Evolutionary conservation across 2,113 vertebrate species (phyloP).

Genomic region (Cynopterus brachyotis): DNA sequence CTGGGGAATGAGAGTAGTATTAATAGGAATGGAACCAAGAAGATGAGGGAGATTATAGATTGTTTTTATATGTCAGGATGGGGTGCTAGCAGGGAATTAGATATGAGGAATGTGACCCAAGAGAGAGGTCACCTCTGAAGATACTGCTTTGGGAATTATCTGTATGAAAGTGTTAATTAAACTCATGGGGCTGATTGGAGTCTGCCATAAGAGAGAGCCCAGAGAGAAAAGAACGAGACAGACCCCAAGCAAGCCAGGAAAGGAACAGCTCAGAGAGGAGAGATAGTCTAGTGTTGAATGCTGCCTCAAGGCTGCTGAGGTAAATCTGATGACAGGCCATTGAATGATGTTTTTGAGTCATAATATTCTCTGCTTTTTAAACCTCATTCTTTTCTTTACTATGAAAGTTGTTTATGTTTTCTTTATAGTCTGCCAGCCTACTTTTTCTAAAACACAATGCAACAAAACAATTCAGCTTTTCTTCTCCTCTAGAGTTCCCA

Average conservation of each 20-base stretch:
- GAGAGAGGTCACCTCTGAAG: conserved; percentile 48
- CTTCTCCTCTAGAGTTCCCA: background rate
- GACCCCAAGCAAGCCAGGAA: background rate
- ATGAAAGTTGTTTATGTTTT: background rate
- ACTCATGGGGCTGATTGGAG: background rate
- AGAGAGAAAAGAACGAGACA: background rate
- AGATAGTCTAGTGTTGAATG: too few species aligned
- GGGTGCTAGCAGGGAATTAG: conserved; percentile 3
- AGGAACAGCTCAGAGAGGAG: background rate
- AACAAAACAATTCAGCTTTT: background rate
- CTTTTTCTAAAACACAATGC: background rate
- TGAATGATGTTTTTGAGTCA: background rate
- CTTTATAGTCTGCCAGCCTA: background rate
- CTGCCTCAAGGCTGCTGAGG: background rate
- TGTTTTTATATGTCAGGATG: conserved; percentile 20
- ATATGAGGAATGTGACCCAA: background rate
- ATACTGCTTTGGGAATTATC: conserved; percentile 24
- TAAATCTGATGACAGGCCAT: background rate
- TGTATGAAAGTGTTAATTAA: conserved; percentile 59
- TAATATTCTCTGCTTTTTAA: background rate
- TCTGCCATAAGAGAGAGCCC: background rate
- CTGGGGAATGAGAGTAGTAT: background rate
- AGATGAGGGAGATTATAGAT: background rate
- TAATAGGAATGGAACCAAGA: background rate
- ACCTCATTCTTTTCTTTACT: background rate